A percentile compares a stretch with the other conserved stretches of the same genome.
These are phyloP conservation scores for Laodelphax striatellus DNA, from an alignment of 1,140 invertebrate species.

Conservation along the genomic window DNA sequence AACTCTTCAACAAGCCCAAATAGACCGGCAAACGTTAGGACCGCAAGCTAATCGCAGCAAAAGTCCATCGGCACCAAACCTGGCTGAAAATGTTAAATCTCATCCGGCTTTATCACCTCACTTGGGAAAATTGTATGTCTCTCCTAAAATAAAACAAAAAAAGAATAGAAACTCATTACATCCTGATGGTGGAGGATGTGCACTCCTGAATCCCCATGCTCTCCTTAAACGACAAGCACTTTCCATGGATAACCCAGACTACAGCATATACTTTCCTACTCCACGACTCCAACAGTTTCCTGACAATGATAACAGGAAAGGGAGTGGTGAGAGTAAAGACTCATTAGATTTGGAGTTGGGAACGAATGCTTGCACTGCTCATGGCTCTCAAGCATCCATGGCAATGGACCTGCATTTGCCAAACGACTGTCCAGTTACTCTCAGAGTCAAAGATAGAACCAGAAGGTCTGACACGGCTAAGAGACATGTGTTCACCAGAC, in stretches of 20 bases:
- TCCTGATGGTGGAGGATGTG: conserved; percentile 30
- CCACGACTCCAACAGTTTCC: conserved; percentile 19
- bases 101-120: conserved; percentile 1
- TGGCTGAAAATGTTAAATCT: conserved; percentile 26
- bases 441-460: conserved; percentile 48
- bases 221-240: conserved; percentile 42
- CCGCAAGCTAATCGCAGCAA: conserved; percentile 29
- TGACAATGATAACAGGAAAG: too few species aligned
- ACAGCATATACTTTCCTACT: conserved; percentile 24
- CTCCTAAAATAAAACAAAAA: conserved; percentile 27
- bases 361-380: conserved; percentile 23
- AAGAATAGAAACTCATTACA: conserved; percentile 17
- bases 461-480: conserved; percentile 50
- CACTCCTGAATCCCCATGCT: conserved; percentile 41
- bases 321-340: conserved; percentile 20
- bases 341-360: conserved; percentile 20
- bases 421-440: conserved; percentile 49
- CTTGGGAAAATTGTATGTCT: conserved; percentile 30
- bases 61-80: conserved; percentile 41
- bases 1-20: conserved; percentile 36
- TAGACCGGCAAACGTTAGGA: neutral
- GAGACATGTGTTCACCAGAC: conserved; percentile 58
- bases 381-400: conserved; percentile 53
- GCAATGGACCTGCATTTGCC: conserved; percentile 57
- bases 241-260: conserved; percentile 44